Evolutionary conservation across 2,888 invertebrate species (phyloP), one percentile per base, ranked within the genome.

Genomic region (Ophion slaviceki): DNA sequence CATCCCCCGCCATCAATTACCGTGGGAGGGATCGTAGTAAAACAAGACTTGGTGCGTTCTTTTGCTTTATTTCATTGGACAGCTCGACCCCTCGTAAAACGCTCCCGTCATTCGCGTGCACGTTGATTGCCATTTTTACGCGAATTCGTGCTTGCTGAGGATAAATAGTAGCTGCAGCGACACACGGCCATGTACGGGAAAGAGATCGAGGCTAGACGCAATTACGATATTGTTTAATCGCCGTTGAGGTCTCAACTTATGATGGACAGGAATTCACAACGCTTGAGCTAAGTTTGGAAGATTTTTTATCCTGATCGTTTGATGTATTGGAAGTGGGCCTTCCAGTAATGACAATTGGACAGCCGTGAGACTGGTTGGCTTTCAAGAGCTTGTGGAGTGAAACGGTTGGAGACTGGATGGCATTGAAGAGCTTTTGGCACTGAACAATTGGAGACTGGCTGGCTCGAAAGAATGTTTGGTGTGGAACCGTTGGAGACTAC

Each of bases 51-150:
- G 57, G 11, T 40, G 8, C 5, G 61, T 72, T 59, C 7, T 24
- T 59, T 28, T 28, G 14, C 28, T 24, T 28, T 28, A 20, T 61
- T 61, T 62, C 62, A n/a, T 24, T 24, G 28, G 3, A 62, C 47
- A 47, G 36, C 47, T 1, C 4, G 40, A 20, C 67, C 40, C 40
- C 28, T 68, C 47, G 47, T 28, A 47, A 68, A 28, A 84, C 75
- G 84, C 47, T 71, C 45, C 6, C 40, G 62, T 45, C 36, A 32
- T 72, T 78, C 67, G 57, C 62, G 40, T 57, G 45, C 47, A 61
- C 67, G 28, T 57, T n/a, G n/a, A 67, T 64, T 61, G 20, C 28
- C 45, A 45, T 62, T 68, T 40, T 53, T 71, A 47, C 80, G 71
- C 53, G 61, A 67, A 71, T 71, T 61, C 24, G 47, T 11, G 32